A percentile compares a stretch with the other conserved stretches of the same genome.
These are phyloP conservation scores for Noctua fimbriata DNA, from an alignment of 2,888 invertebrate species.

Conservation along the genomic window DNA sequence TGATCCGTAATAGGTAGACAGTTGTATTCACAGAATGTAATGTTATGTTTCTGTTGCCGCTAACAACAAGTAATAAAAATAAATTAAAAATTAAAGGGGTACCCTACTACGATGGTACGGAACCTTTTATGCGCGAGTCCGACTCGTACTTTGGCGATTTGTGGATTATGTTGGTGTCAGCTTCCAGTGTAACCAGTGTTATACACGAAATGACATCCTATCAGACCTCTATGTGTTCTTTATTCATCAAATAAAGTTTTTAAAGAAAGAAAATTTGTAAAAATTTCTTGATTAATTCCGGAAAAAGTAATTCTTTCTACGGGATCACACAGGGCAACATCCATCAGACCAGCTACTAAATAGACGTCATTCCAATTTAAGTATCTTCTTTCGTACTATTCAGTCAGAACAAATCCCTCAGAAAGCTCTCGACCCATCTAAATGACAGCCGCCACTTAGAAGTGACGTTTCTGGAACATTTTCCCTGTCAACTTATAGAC, in stretches of 20 bases:
- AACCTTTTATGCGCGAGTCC: too few species aligned
- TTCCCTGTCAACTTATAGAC: slow-evolving; percentile 23
- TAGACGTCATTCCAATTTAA: background rate
- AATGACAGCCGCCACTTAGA: slow-evolving; percentile 14
- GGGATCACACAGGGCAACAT: background rate
- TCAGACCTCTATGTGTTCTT: too few species aligned
- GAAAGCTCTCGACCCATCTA: background rate
- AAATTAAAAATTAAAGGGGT: too few species aligned
- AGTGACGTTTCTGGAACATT: background rate
- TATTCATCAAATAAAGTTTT: background rate
- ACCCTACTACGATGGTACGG: too few species aligned
- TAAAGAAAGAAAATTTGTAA: background rate
- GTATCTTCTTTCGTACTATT: background rate
- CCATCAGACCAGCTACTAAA: background rate
- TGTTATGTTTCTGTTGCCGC: too few species aligned
- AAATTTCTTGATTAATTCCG: background rate
- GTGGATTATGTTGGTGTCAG: background rate
- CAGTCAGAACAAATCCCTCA: background rate
- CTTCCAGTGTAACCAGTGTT: background rate
- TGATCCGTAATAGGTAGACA: too few species aligned
- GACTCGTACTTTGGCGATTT: too few species aligned
- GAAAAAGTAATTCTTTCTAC: background rate
- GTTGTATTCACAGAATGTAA: too few species aligned
- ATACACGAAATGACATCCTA: background rate
- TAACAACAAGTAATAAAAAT: too few species aligned